Evolutionary conservation across 2,113 vertebrate species (phyloP), one percentile per base, ranked within the genome.

Genomic region (Barnardius zonarius): DNA sequence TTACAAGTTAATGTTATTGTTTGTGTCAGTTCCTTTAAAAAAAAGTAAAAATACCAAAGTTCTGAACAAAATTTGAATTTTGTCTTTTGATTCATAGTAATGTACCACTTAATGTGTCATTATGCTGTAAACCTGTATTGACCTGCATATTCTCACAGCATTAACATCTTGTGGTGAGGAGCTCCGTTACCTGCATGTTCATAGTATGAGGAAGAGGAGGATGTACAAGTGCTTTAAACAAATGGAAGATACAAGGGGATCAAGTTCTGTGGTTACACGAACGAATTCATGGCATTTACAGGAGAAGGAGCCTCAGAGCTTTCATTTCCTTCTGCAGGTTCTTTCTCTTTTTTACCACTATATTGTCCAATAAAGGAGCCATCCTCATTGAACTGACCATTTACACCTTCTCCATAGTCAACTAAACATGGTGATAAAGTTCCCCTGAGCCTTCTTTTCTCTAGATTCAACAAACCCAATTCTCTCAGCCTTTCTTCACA

Each of bases 321-420:
- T 97, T 99, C 99, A 20, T 98, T 99, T 94, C 99, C 99, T 98
- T 99, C 99, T 7, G 98, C 98, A 14, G 98, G 98, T 95, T 99
- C 99, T 98, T 99, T 99, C 97, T 99, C 98, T 96, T 99, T 99
- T 98, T 98, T 99, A 73, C 99, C 99, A 83, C 99, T 99, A 95
- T 99, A 99, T 93, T 99, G 99, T 97, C 99, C 99, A 92, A 99
- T 99, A 98, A 99, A 99, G 41, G 99, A 99, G 96, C 99, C 99
- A 86, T 99, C 99, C 97, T 99, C 99, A 97, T 99, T 99, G 98
- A 99, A 99, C 97, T 99, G 99, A 88, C 99, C 99, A 51, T 99
- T 99, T 95, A 99, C 99, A 75, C 99, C 99, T 97, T 99, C 99
- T 89, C 99, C 99, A 98, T 99, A 99, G 98, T 99, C 99, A 98